phyloP scores from a whole-genome alignment of 2,113 vertebrate genomes.

The Lasiurus cinereus region DNA sequence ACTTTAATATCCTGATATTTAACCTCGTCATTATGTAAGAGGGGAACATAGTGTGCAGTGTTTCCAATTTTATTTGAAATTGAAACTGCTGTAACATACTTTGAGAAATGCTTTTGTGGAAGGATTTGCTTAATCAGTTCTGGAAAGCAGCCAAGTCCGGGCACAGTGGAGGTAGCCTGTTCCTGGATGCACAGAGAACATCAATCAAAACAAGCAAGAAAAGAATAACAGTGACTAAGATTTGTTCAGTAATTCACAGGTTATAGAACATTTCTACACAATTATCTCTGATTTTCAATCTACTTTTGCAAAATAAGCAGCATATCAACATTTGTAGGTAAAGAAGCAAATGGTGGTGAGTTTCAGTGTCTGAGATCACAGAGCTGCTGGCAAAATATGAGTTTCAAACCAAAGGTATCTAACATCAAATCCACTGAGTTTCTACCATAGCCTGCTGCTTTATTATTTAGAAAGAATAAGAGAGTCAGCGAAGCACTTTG shows the following conservation, averaged over 20 bases:
- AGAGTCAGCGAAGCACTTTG: neutral
- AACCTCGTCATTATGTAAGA: neutral
- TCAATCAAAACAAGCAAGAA: conserved; percentile 45
- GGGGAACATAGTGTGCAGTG: neutral
- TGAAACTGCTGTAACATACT: conserved; percentile 26
- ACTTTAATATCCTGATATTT: conserved; percentile 1
- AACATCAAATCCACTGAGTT: neutral
- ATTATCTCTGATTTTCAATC: conserved; percentile 24
- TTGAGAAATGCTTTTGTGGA: conserved; percentile 48
- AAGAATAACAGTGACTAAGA: neutral
- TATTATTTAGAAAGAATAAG: neutral
- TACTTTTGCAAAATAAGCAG: neutral
- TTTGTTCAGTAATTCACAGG: neutral
- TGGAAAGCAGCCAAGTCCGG: conserved; percentile 40
- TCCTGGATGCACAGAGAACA: conserved; percentile 2
- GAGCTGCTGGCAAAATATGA: neutral
- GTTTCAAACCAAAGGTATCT: neutral
- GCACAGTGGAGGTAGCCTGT: neutral
- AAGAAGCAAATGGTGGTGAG: neutral
- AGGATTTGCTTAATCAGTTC: conserved; percentile 52
- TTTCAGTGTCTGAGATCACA: neutral
- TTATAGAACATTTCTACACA: conserved; percentile 15
- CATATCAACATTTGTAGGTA: neutral
- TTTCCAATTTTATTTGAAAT: neutral
- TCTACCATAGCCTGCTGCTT: neutral